Evolutionary conservation across 1,140 invertebrate species (phyloP).

Genomic region (Saccostrea cuccullata): DNA sequence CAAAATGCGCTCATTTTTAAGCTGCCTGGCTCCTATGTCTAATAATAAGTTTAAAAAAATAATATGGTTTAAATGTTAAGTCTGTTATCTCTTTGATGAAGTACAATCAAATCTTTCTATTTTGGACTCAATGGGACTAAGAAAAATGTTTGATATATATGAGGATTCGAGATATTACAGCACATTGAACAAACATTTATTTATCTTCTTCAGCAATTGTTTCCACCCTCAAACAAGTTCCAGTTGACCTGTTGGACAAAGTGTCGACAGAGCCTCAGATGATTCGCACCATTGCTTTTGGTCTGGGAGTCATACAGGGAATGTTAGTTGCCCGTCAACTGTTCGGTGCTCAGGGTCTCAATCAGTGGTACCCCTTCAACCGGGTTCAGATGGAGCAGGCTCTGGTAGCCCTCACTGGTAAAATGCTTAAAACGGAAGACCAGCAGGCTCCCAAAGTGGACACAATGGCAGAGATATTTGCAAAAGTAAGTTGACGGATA

Average conservation of each 20-base stretch:
- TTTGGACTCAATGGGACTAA: no score
- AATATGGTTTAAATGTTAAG: no score
- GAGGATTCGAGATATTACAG: no score
- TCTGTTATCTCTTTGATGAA: no score
- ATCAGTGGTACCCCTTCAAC: constrained; percentile 73
- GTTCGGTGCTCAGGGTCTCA: constrained; percentile 73
- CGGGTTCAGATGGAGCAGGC: constrained; percentile 68
- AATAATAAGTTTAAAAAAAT: no score
- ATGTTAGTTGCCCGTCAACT: constrained; percentile 70
- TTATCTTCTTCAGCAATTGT: constrained; percentile 72
- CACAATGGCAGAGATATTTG: constrained; percentile 63
- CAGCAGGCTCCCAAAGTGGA: constrained; percentile 65
- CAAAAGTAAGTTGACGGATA: constrained; percentile 61
- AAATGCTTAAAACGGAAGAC: constrained; percentile 59
- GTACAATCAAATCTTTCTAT: no score
- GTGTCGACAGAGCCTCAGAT: constrained; percentile 60
- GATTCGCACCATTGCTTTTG: constrained; percentile 64
- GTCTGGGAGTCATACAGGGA: constrained; percentile 70
- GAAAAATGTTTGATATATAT: no score
- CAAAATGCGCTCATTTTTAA: not conserved
- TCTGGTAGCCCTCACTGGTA: constrained; percentile 64
- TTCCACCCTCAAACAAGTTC: constrained; percentile 66
- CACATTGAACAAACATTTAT: no score
- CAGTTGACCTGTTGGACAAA: constrained; percentile 59
- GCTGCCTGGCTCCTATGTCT: no score